Base-by-base conservation (phyloP, 2,797 vertebrate genomes). In the Meriones psammophilus region DNA sequence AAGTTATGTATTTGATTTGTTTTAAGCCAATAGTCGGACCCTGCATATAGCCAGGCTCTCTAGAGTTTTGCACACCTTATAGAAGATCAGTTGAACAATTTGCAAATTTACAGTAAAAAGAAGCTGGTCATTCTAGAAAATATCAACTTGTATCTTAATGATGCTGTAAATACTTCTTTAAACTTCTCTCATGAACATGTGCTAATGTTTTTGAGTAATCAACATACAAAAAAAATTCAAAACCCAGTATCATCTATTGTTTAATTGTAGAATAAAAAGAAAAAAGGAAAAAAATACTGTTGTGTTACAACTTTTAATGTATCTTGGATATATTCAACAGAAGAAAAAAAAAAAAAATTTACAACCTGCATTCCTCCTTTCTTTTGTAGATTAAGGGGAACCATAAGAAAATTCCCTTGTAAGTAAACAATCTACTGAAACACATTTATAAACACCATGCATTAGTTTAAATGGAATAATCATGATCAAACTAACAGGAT, bases 391-490 rank as follows among this genome's bases (percentile, higher is more conserved):
- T 92, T 88, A 94, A 22, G 66, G 76, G 62, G 39, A 79, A 78
- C 42, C 86, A 90, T 28, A 36, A 28, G 60, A 89, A 84, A 95
- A 88, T 83, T 39, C 18, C 10, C 7, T 58, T 93, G 3, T 18
- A 89, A 68, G 58, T 88, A 12, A 85, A 88, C 62, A 92, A 83
- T 54, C 84, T 92, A 60, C 42, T 76, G 15, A 93, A 94, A 77
- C 42, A 86, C 36, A 36, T 92, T 83, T 74, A 71, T 36, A 89
- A 93, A 91, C 22, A 88, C 15, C 58, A 30, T 39, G 7, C 60
- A 81, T 81, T 88, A 36, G 15, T 88, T 95, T 68, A 90, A 90
- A 77, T 92, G 88, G 39, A 96, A 93, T 96, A 93, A 88, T 88
- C 36, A 60, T 78, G 85, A 93, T 94, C 64, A 84, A 89, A 71